phyloP scores from a whole-genome alignment of 2,113 vertebrate genomes.

The Nerophis lumbriciformis region DNA sequence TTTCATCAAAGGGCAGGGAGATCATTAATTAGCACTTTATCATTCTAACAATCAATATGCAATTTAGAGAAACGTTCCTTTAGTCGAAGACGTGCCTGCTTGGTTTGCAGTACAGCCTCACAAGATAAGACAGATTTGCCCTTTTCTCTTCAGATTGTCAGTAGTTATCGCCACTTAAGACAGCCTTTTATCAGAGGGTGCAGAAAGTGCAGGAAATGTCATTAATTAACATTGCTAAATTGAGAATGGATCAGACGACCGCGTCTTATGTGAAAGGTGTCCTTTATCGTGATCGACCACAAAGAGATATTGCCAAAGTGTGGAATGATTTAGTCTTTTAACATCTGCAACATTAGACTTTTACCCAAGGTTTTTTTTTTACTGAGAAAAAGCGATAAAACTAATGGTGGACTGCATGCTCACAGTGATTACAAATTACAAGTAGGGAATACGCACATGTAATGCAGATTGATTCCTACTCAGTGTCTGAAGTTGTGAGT shows the following conservation, averaged over 20 bases:
- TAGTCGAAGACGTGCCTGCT: conserved; percentile 8
- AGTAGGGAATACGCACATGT: too few relatives aligned
- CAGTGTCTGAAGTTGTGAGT: too few relatives aligned
- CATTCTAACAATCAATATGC: conserved; percentile 50
- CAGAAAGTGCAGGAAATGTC: conserved; percentile 8
- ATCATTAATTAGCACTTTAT: conserved; percentile 51
- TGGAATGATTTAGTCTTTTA: not conserved
- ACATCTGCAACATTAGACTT: not conserved
- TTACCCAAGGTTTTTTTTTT: too few relatives aligned
- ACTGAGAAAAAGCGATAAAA: not conserved
- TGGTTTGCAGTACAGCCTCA: not conserved
- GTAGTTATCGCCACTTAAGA: conserved; percentile 20
- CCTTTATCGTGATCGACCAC: not conserved
- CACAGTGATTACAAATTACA: not conserved
- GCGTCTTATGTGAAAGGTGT: conserved; percentile 3
- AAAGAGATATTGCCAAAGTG: not conserved
- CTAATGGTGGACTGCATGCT: not conserved
- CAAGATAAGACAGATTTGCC: conserved; percentile 24
- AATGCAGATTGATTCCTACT: too few relatives aligned
- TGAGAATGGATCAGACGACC: conserved; percentile 1
- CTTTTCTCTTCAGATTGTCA: conserved; percentile 19
- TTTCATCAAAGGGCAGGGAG: conserved; percentile 20
- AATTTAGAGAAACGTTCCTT: conserved; percentile 49
- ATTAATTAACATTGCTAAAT: conserved; percentile 12
- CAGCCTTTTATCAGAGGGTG: conserved; percentile 20